Percentiles rank a stretch among this genome's conserved stretches.
These are phyloP conservation scores for Cromileptes altivelis DNA, from an alignment of 2,113 vertebrate species.

Conservation along the genomic window DNA sequence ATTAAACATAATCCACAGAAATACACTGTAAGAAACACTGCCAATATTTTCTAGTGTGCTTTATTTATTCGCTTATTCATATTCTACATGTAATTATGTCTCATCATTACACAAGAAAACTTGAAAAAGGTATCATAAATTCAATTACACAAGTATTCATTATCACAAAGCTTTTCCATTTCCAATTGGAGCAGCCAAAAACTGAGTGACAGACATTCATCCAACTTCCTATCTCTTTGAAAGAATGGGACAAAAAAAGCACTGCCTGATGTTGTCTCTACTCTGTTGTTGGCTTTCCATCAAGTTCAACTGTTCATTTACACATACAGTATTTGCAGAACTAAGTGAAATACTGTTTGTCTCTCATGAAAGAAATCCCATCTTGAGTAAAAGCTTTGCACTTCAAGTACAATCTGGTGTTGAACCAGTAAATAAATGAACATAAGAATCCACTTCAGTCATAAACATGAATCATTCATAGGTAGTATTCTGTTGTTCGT, in stretches of 20 bases:
- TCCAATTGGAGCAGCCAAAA: constrained; percentile 40
- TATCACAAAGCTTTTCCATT: constrained; percentile 66
- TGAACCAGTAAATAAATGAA: constrained; percentile 68
- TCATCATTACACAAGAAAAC: constrained; percentile 58
- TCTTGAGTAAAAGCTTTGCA: constrained; percentile 63
- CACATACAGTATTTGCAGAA: constrained; percentile 32
- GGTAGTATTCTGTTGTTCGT: constrained; percentile 79
- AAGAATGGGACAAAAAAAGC: constrained; percentile 14
- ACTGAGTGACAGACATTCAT: not conserved
- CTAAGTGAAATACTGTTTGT: constrained; percentile 28
- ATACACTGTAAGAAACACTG: constrained; percentile 7
- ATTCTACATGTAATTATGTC: constrained; percentile 53
- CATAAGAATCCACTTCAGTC: constrained; percentile 67
- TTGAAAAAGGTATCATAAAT: constrained; percentile 66
- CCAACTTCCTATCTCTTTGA: not conserved
- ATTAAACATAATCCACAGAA: not conserved
- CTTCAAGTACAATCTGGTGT: constrained; percentile 78
- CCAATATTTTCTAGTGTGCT: constrained; percentile 27
- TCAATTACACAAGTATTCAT: constrained; percentile 63
- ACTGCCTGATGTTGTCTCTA: not conserved
- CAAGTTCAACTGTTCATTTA: constrained; percentile 31
- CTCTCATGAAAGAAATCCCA: constrained; percentile 42
- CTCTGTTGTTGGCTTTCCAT: constrained; percentile 22
- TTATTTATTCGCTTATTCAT: constrained; percentile 58
- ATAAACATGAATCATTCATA: constrained; percentile 62